Percentiles rank a stretch among this genome's conserved stretches.
Conservation (phyloP, 30 jellyfish, hydroid and myxozoan species). For the Aurelia sp. region DNA sequence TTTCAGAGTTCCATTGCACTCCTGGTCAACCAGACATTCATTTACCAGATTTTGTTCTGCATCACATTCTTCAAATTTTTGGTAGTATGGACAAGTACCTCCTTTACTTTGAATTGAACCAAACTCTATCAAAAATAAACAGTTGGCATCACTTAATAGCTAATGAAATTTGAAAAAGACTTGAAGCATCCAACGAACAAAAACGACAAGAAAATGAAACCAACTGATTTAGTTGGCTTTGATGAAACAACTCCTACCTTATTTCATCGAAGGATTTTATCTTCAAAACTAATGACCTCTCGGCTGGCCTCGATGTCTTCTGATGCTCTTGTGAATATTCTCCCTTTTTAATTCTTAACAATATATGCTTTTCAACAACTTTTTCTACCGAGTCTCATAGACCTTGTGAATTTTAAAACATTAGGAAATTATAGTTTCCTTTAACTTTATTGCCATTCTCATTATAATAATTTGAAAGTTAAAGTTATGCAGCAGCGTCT, state of each 20-base stretch:
- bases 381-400: no score
- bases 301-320: constrained; percentile 7
- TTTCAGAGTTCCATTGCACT: constrained; percentile 76
- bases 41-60: constrained; percentile 21
- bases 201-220: constrained; percentile 47
- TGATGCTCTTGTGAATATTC: constrained; percentile 8
- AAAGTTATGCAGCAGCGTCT: constrained; percentile 3
- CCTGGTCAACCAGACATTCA: constrained; percentile 77
- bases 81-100: constrained; percentile 81
- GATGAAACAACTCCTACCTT: constrained; percentile 64
- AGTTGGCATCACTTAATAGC: no score
- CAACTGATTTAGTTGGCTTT: constrained; percentile 23
- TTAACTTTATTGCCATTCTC: background rate
- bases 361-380: no score
- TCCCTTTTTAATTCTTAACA: background rate
- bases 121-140: no score
- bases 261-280: constrained; percentile 34
- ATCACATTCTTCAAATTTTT: constrained; percentile 62
- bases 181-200: constrained; percentile 77
- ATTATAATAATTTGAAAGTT: background rate
- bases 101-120: no score
- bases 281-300: constrained; percentile 24
- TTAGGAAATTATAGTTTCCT: background rate
- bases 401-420: background rate
- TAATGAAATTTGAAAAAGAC: constrained; percentile 66